phyloP scores from a whole-genome alignment of 2,888 invertebrate species.

The Choristoneura rosaceana region DNA sequence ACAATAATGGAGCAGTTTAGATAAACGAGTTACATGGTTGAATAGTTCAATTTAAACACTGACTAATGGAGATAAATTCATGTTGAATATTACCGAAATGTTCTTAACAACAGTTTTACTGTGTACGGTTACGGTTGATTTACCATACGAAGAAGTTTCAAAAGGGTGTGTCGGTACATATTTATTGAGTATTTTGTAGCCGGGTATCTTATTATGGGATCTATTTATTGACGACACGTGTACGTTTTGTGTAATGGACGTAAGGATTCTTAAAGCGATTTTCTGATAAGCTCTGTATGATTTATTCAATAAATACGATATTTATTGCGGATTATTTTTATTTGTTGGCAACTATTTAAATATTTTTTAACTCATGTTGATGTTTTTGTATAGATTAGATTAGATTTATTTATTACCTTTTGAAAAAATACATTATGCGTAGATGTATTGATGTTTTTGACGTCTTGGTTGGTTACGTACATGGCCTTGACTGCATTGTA shows the following conservation, averaged over 20 bases:
- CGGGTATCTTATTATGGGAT: constrained; percentile 50
- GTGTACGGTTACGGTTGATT: constrained; percentile 72
- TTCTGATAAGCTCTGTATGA: constrained; percentile 10
- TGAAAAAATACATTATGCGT: no score
- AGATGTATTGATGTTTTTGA: no score
- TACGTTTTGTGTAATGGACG: constrained; percentile 27
- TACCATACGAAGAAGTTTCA: constrained; percentile 63
- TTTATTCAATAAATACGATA: neutral
- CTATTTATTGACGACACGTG: constrained; percentile 47
- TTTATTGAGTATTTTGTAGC: constrained; percentile 8
- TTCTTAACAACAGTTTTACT: constrained; percentile 64
- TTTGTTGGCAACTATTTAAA: no score
- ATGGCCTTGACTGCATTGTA: no score
- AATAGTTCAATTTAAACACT: constrained; percentile 47
- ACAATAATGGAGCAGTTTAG: constrained; percentile 43
- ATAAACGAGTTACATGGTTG: constrained; percentile 41
- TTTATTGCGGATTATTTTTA: neutral
- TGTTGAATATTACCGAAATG: constrained; percentile 61
- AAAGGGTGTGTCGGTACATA: constrained; percentile 54
- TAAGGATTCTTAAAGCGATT: constrained; percentile 21
- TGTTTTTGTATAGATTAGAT: no score
- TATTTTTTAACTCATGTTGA: neutral
- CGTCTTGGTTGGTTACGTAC: no score
- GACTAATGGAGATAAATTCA: constrained; percentile 64
- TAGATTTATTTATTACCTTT: no score